phyloP scores from a whole-genome alignment of 2,888 invertebrate genomes.

The Ennomos fuscantarius region DNA sequence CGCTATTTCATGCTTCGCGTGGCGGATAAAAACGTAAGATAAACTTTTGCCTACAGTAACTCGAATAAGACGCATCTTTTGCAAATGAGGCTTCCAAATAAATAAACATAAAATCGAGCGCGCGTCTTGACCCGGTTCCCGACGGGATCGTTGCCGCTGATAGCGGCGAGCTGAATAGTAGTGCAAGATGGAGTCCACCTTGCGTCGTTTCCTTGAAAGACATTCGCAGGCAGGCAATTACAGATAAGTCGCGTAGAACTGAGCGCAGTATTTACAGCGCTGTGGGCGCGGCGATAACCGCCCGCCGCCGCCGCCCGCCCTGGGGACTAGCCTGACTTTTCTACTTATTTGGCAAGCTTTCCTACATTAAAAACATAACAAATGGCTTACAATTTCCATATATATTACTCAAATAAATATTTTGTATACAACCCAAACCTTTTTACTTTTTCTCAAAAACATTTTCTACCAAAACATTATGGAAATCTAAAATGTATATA shows the following conservation, averaged over 20 bases:
- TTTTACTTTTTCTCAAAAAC: conserved; percentile 9
- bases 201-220: conserved; percentile 78
- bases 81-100: conserved; percentile 46
- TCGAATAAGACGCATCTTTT: conserved; percentile 9
- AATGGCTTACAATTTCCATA: conserved; percentile 38
- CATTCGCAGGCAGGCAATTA: conserved; percentile 83
- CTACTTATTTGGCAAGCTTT: conserved; percentile 42
- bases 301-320: conserved; percentile 36
- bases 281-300: conserved; percentile 67
- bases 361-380: conserved; percentile 39
- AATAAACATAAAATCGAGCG: conserved; percentile 60
- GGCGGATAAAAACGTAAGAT: conserved; percentile 96
- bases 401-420: conserved; percentile 33
- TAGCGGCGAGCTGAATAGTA: conserved; percentile 72
- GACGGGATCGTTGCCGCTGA: conserved; percentile 61
- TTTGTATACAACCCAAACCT: conserved; percentile 8
- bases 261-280: conserved; percentile 78
- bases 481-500: background rate
- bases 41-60: conserved; percentile 39
- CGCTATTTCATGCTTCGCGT: conserved; percentile 98
- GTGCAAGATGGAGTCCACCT: conserved; percentile 77
- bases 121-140: conserved; percentile 72
- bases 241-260: conserved; percentile 81
- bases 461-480: conserved; percentile 8
- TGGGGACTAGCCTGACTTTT: conserved; percentile 38